A percentile compares a stretch with the other conserved stretches of the same genome.
Evolutionary conservation across 1,140 invertebrate genomes (phyloP).

Genomic region (Microvelia longipes): DNA sequence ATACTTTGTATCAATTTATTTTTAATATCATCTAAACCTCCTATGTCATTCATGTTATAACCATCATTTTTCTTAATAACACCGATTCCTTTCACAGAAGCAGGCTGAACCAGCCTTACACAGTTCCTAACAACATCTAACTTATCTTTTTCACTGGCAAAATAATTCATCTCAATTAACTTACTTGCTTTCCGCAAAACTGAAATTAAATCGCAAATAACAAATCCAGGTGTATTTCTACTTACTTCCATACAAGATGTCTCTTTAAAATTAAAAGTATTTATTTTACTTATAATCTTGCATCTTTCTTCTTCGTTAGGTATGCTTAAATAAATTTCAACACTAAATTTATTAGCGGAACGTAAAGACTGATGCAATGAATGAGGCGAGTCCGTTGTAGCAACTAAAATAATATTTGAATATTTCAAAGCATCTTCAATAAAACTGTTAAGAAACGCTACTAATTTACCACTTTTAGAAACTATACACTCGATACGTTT

Average conservation of each 20-base stretch:
- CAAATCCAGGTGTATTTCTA: constrained; percentile 34
- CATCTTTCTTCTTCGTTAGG: constrained; percentile 45
- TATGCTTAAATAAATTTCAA: constrained; percentile 49
- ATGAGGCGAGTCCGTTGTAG: constrained; percentile 28
- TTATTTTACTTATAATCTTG: constrained; percentile 31
- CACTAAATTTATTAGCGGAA: constrained; percentile 28
- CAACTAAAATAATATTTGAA: constrained; percentile 26
- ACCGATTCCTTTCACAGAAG: constrained; percentile 36
- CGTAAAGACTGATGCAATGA: constrained; percentile 25
- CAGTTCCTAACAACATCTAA: constrained; percentile 47
- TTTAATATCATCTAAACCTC: neutral
- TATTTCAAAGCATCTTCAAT: constrained; percentile 1
- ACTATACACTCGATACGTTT: constrained; percentile 1
- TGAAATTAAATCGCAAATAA: constrained; percentile 33
- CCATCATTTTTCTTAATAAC: neutral
- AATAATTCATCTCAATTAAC: constrained; percentile 10
- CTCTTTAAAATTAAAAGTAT: constrained; percentile 7
- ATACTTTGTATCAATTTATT: neutral
- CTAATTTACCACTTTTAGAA: constrained; percentile 7
- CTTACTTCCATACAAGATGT: constrained; percentile 25
- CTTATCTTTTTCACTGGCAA: constrained; percentile 20
- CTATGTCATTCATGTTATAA: constrained; percentile 4
- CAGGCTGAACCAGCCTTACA: constrained; percentile 42
- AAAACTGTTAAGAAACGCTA: constrained; percentile 6
- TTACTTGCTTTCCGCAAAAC: constrained; percentile 30